A percentile compares a stretch with the other conserved stretches of the same genome.
Evolutionary conservation across 2,113 vertebrate genomes (phyloP).

Genomic region (Polypterus senegalus): DNA sequence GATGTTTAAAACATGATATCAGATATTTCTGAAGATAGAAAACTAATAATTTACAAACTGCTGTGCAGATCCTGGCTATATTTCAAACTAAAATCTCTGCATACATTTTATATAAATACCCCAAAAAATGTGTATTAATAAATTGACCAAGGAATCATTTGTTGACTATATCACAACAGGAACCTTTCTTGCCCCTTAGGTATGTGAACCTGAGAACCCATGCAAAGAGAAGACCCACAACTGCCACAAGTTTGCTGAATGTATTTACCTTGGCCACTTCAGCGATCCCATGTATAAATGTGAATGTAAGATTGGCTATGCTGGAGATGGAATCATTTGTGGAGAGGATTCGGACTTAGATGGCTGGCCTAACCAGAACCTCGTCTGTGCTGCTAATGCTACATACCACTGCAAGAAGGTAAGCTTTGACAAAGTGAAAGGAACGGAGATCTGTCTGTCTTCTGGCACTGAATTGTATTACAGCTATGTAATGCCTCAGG

Average conservation of each 20-base stretch:
- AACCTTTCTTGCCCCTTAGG: conserved; percentile 37
- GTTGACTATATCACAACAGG: background rate
- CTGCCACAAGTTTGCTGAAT: conserved; percentile 81
- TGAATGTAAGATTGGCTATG: conserved; percentile 85
- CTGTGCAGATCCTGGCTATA: too few species aligned
- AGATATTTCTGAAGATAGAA: too few species aligned
- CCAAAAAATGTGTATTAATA: too few species aligned
- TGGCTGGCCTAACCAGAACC: conserved; percentile 89
- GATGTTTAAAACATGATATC: too few species aligned
- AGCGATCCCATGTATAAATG: conserved; percentile 95
- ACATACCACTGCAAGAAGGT: conserved; percentile 89
- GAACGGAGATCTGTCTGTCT: too few species aligned
- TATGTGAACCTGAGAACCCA: conserved; percentile 87
- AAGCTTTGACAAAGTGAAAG: conserved; percentile 14
- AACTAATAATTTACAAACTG: too few species aligned
- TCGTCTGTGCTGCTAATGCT: conserved; percentile 79
- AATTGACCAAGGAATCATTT: too few species aligned
- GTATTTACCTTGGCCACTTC: conserved; percentile 87
- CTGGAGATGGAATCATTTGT: conserved; percentile 84
- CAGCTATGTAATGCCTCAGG: too few species aligned
- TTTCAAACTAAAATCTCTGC: too few species aligned
- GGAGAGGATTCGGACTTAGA: conserved; percentile 94
- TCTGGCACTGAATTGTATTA: too few species aligned
- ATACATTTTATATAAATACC: too few species aligned
- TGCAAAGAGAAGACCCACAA: conserved; percentile 85